Evolutionary conservation across 2,113 vertebrate species (phyloP).

Genomic region (Pseudopodoces humilis): DNA sequence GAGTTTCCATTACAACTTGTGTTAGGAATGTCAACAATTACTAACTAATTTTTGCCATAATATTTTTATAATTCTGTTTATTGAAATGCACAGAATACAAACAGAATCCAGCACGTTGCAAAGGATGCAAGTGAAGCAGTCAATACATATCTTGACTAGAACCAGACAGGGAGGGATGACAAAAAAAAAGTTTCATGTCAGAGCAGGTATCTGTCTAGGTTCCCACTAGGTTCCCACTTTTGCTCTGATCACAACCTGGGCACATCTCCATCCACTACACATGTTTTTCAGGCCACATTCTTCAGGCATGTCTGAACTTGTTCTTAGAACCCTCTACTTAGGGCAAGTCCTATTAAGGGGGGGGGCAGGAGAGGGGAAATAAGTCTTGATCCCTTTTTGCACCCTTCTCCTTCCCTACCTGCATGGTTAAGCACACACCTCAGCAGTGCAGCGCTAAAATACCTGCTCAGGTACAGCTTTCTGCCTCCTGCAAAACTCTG

Average conservation of each 20-base stretch:
- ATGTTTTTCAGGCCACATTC: neutral
- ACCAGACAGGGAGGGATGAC: rapidly evolving
- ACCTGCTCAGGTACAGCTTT: neutral
- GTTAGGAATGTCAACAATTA: neutral
- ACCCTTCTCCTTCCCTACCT: neutral
- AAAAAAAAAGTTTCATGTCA: neutral
- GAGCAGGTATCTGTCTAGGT: neutral
- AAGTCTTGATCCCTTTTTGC: neutral
- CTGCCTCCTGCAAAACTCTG: neutral
- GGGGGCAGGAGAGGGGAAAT: neutral
- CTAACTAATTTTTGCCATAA: neutral
- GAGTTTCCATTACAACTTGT: neutral
- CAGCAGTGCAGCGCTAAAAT: neutral
- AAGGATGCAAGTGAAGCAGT: neutral
- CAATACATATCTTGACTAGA: neutral
- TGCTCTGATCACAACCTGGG: neutral
- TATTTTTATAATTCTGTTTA: neutral
- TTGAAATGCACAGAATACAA: neutral
- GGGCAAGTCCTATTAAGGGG: neutral
- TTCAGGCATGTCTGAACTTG: conserved; percentile 46
- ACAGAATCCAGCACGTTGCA: neutral
- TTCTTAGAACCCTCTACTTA: neutral
- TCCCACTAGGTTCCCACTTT: neutral
- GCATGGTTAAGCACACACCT: neutral
- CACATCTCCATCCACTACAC: neutral